Evolutionary conservation across 1,140 invertebrate species (phyloP), one percentile per base, ranked within the genome.

Genomic region (Habropoda laboriosa): DNA sequence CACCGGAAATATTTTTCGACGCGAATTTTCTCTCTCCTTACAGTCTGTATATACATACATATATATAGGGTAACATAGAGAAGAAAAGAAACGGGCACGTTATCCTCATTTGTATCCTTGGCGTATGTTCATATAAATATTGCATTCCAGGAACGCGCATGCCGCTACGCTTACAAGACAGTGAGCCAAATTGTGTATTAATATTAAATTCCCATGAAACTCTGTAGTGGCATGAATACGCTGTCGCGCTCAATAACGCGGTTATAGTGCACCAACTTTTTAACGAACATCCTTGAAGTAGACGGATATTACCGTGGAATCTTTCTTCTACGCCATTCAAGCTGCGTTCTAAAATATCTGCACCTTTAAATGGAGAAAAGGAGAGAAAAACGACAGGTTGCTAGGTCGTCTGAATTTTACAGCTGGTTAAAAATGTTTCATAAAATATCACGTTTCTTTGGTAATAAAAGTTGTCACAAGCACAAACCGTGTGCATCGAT

Each of bases 121-220:
- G 55, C 60, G 64, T 75, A 79, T 64, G 80, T 66, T 64, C 58
- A 38, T 67, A 87, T 87, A 85, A 88, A 88, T 88, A 87, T 80
- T 88, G 78, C 66, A 88, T 86, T 67, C 58, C 3, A 32, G 35
- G 51, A 74, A 80, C 68, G 74, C 67, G 77, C 61, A 51, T 12
- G 5, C 58, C 57, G 6, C 40, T 38, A 27, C 71, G 53, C 45
- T 60, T 58, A 58, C 83, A 64, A 80, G 86, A 87, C 76, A 85
- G 77, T 58, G 74, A 76, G 49, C 60, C 75, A 87, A 88, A 88
- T 88, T 88, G 87, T 77, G 81, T 88, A 88, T 88, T 86, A 87
- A 88, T 88, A 87, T 88, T 88, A 87, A 88, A 88, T 80, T 60
- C 47, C 67, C 61, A 70, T 47, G 61, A 81, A 85, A 77, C 55